These are phyloP conservation scores for Xylophagus ater DNA, from an alignment of 2,888 invertebrate genomes.

Conservation along the genomic window DNA sequence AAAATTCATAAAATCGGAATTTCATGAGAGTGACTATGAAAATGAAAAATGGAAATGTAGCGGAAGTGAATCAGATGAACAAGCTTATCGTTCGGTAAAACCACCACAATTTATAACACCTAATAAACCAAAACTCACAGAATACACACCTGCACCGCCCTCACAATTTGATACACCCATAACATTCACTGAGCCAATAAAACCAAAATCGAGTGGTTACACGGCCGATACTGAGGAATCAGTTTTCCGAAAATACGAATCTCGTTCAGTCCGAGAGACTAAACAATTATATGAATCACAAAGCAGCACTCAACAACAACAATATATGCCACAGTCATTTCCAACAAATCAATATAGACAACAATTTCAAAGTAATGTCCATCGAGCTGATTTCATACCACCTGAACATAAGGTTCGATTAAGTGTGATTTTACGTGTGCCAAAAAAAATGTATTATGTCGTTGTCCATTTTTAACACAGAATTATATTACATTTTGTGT, in stretches of 20 bases:
- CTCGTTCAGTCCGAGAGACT: constrained; percentile 24
- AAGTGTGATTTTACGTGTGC: constrained; percentile 4
- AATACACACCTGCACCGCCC: constrained; percentile 45
- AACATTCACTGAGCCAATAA: constrained; percentile 20
- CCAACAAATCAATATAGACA: constrained; percentile 14
- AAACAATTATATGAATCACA: constrained; percentile 25
- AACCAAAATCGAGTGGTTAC: constrained; percentile 45
- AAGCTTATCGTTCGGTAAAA: constrained; percentile 44
- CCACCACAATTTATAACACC: constrained; percentile 34
- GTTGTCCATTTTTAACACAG: constrained; percentile 1
- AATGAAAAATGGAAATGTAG: constrained; percentile 57
- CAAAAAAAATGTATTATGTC: constrained; percentile 9
- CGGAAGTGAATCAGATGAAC: constrained; percentile 54
- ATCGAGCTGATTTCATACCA: constrained; percentile 14
- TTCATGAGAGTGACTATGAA: constrained; percentile 56
- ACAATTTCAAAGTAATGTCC: constrained; percentile 22
- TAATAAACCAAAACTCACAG: constrained; percentile 46
- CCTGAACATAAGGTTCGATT: constrained; percentile 35
- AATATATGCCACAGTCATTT: constrained; percentile 8
- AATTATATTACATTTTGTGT: too few species aligned
- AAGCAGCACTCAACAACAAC: constrained; percentile 12
- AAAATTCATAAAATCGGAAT: constrained; percentile 46
- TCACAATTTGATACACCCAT: constrained; percentile 38
- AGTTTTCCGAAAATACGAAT: constrained; percentile 34
- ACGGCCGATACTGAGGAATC: constrained; percentile 62